Evolutionary conservation across 2,797 vertebrate species (phyloP).

Genomic region (Tokudaia tokunoshimensis): DNA sequence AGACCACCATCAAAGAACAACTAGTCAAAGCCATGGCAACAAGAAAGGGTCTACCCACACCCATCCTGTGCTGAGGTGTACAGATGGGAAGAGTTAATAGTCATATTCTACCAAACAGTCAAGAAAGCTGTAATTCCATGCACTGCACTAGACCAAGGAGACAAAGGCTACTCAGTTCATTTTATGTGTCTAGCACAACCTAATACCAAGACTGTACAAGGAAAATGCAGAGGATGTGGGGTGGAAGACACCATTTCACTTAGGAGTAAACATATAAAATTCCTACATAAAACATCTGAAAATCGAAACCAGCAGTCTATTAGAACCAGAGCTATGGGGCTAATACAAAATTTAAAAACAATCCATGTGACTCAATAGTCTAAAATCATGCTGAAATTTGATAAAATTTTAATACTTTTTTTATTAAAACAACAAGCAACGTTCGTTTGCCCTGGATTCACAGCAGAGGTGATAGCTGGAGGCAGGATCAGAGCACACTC

Average conservation of each 20-base stretch:
- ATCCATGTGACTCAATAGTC: not conserved
- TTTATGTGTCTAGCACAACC: slow-evolving; percentile 3
- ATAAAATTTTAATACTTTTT: slow-evolving; percentile 29
- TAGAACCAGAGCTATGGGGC: not conserved
- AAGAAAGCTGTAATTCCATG: not conserved
- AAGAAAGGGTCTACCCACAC: not conserved
- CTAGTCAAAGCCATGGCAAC: not conserved
- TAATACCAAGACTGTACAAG: slow-evolving; percentile 20
- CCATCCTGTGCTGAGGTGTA: not conserved
- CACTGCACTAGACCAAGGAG: not conserved
- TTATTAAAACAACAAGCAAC: slow-evolving; percentile 23
- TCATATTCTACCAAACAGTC: not conserved
- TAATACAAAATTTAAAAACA: not conserved
- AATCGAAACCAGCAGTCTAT: not conserved
- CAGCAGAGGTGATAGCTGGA: not conserved
- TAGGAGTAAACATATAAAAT: slow-evolving; percentile 44
- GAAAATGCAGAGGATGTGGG: slow-evolving; percentile 63
- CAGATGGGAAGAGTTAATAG: not conserved
- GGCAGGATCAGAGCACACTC: not conserved
- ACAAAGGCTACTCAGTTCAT: slow-evolving; percentile 24
- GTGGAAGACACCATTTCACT: not conserved
- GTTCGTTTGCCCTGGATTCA: not conserved
- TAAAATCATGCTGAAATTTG: slow-evolving; percentile 38
- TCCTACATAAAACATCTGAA: not conserved
- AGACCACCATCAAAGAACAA: not conserved